A percentile compares a stretch with the other conserved stretches of the same genome.
These are phyloP conservation scores for Caenorhabditis becei DNA, from an alignment of 2,888 invertebrate genomes.

Conservation along the genomic window DNA sequence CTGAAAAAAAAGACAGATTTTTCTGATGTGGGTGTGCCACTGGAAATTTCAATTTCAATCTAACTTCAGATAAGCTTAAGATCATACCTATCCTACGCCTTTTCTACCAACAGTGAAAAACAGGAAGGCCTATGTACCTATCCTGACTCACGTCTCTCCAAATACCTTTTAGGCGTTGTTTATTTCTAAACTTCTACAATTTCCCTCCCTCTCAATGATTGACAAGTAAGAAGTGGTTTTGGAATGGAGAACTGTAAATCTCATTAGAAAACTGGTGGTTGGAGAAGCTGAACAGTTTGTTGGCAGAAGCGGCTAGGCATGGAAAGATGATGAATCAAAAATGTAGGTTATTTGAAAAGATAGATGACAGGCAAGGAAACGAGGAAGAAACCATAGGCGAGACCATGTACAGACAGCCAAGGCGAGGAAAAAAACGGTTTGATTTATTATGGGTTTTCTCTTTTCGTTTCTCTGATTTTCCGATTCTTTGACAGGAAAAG, in stretches of 20 bases:
- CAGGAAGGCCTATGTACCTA: too few relatives aligned
- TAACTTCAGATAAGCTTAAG: too few relatives aligned
- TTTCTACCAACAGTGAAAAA: too few relatives aligned
- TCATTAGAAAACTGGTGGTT: slow-evolving; percentile 49
- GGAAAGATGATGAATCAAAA: slow-evolving; percentile 19
- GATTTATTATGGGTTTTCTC: slow-evolving; percentile 48
- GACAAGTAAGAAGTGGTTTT: background rate
- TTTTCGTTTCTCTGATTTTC: slow-evolving; percentile 9
- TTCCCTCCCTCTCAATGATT: too few relatives aligned
- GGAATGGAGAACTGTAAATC: slow-evolving; percentile 21
- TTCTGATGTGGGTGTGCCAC: too few relatives aligned
- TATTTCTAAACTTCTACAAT: too few relatives aligned
- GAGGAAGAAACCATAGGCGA: slow-evolving; percentile 1
- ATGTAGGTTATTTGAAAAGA: slow-evolving; percentile 42
- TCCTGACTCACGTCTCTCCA: too few relatives aligned
- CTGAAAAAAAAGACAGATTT: too few relatives aligned
- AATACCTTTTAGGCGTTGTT: too few relatives aligned
- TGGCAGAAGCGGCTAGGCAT: slow-evolving; percentile 24
- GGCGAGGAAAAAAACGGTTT: slow-evolving; percentile 23
- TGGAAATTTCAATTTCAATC: too few relatives aligned
- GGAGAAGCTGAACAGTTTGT: slow-evolving; percentile 9
- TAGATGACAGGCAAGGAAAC: background rate
- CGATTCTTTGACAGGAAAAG: background rate
- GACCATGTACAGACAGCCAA: slow-evolving; percentile 3
- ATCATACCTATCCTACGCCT: too few relatives aligned